Evolutionary conservation across 2,888 invertebrate species (phyloP), one percentile per base, ranked within the genome.

Genomic region (Latrodectus hesperus): DNA sequence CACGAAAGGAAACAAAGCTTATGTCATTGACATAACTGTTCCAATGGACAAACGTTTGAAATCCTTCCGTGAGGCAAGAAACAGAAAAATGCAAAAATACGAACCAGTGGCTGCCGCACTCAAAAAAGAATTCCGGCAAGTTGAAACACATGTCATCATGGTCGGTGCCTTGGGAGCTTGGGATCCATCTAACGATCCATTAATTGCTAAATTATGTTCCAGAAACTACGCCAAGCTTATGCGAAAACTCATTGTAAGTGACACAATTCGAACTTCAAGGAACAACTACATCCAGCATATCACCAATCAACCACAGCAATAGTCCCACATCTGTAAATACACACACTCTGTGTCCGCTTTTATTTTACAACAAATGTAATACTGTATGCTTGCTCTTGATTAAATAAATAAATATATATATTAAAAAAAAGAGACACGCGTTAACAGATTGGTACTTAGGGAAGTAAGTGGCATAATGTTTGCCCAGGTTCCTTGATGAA

Each of bases 271-370:
- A 49, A 12, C 12, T 9, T 71, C 71, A 0, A 4, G 71, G 71
- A 14, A 71, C 71, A 71, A 49, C 49, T 71, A 71, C 38, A 38
- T 38, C 38, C 3, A 38, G 38, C 38, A 38, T 38, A 1, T 38
- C 1, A 38, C 38, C 1, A 5, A 5, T 3, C 38, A 38, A 38
- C 38, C 38, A 3, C 38, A 38, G 5, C 38, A 38, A 5, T 38
- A 38, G 5, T 1, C 38, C 38, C 38, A 1, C 38, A 5, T 38
- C 38, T 38, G 38, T 38, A 38, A 38, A 38, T 38, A 38, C 5
- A 1, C 1, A 3, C 5, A 5, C 5, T 3, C 1, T 38, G 1
- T 1, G 1, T 3, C 1, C 1, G 5, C 38, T 38, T 38, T 1
- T 38, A 3, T 38, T 3, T 38, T 38, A 5, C 5, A 38, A 38